phyloP scores from a whole-genome alignment of 2,888 invertebrate species.

The Caradrina clavipalpis region DNA sequence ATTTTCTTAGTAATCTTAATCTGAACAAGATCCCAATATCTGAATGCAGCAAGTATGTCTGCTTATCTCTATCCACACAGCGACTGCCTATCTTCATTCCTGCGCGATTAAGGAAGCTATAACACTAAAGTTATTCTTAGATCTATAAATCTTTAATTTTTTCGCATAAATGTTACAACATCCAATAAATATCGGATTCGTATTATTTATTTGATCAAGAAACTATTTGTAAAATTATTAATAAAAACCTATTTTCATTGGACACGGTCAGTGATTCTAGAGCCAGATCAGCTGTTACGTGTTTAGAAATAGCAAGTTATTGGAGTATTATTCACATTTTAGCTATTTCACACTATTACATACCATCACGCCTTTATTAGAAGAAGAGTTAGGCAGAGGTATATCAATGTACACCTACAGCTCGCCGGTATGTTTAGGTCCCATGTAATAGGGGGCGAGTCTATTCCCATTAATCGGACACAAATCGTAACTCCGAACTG shows the following conservation, averaged over 20 bases:
- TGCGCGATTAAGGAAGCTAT: slow-evolving; percentile 26
- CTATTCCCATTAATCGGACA: too few species aligned
- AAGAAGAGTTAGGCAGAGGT: too few species aligned
- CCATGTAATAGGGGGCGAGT: too few species aligned
- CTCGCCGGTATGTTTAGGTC: too few species aligned
- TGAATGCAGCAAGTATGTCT: too few species aligned
- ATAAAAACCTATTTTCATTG: slow-evolving; percentile 46
- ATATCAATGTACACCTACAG: too few species aligned
- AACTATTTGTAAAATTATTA: slow-evolving; percentile 38
- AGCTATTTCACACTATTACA: not conserved
- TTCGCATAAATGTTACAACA: slow-evolving; percentile 43
- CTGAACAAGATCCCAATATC: too few species aligned
- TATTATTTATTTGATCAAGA: slow-evolving; percentile 51
- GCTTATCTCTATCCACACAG: not conserved
- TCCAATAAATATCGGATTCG: slow-evolving; percentile 37
- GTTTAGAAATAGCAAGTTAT: slow-evolving; percentile 3
- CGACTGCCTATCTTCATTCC: slow-evolving; percentile 6
- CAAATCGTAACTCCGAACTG: too few species aligned
- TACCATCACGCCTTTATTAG: too few species aligned
- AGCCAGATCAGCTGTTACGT: slow-evolving; percentile 37
- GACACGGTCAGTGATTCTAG: slow-evolving; percentile 5
- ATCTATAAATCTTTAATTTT: slow-evolving; percentile 48
- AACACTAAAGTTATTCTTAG: slow-evolving; percentile 29
- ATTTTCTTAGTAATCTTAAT: too few species aligned
- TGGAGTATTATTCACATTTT: not conserved